Conservation (phyloP, 2,888 invertebrate genomes). For the Lochmaea crataegi region DNA sequence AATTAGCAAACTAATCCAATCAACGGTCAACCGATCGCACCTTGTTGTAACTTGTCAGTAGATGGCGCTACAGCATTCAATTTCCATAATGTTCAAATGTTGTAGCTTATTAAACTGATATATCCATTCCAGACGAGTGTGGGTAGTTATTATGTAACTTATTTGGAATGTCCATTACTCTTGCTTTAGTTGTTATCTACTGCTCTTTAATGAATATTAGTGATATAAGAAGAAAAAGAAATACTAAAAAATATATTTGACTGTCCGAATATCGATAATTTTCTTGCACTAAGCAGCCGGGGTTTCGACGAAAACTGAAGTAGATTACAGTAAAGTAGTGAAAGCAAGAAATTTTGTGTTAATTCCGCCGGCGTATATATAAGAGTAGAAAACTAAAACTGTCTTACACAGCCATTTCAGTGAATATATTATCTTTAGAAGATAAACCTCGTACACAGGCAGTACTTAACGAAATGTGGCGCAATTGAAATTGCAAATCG, state of each 20-base stretch:
- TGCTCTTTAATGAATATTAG: no score
- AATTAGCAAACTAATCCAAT: no score
- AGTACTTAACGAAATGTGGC: conserved; percentile 52
- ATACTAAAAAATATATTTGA: neutral
- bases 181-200: no score
- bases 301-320: conserved; percentile 11
- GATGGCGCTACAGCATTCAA: no score
- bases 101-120: no score
- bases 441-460: conserved; percentile 49
- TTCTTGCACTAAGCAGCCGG: neutral
- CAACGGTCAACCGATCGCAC: no score
- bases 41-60: no score
- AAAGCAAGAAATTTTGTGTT: conserved; percentile 31
- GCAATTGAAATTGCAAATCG: conserved; percentile 56
- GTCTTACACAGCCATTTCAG: conserved; percentile 29
- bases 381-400: conserved; percentile 28
- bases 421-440: conserved; percentile 45
- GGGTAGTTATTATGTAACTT: no score
- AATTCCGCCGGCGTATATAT: conserved; percentile 23
- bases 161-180: no score
- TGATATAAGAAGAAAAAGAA: neutral
- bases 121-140: no score
- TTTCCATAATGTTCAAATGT: no score
- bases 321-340: conserved; percentile 15
- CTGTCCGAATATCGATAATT: neutral